These are phyloP conservation scores for Chloroceryle inda DNA, from an alignment of 2,797 vertebrate species.

Conservation along the genomic window DNA sequence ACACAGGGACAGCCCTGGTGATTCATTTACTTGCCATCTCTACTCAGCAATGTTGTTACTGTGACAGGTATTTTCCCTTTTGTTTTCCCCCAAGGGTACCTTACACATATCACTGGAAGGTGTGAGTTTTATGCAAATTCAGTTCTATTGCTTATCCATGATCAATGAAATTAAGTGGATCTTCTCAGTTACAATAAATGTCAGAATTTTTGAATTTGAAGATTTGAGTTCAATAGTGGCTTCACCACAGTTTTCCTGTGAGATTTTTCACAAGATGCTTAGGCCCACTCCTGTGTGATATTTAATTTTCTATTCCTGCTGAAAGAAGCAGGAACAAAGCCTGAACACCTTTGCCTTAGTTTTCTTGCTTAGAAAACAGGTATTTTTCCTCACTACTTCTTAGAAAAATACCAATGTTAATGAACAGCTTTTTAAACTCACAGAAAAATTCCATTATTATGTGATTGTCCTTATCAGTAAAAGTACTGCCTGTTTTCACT, in stretches of 20 bases:
- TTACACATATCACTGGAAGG: neutral
- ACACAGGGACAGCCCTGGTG: neutral
- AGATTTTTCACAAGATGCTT: neutral
- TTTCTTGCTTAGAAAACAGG: neutral
- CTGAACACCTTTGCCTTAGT: neutral
- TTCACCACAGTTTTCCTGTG: neutral
- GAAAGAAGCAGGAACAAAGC: neutral
- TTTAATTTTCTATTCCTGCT: neutral
- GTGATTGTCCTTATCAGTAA: neutral
- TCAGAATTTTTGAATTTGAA: neutral
- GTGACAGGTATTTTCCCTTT: neutral
- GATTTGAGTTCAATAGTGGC: neutral
- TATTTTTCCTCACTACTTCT: neutral
- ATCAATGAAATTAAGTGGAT: neutral
- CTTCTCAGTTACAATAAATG: neutral
- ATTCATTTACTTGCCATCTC: neutral
- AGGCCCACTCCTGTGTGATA: neutral
- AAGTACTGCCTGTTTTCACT: neutral
- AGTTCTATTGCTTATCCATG: neutral
- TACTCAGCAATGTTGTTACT: neutral
- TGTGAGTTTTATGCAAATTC: neutral
- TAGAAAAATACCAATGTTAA: neutral
- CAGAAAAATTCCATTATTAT: neutral
- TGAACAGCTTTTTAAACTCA: neutral
- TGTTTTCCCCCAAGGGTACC: neutral